Conservation (phyloP, 2,797 vertebrate species). For the Halcyon chelicuti region DNA sequence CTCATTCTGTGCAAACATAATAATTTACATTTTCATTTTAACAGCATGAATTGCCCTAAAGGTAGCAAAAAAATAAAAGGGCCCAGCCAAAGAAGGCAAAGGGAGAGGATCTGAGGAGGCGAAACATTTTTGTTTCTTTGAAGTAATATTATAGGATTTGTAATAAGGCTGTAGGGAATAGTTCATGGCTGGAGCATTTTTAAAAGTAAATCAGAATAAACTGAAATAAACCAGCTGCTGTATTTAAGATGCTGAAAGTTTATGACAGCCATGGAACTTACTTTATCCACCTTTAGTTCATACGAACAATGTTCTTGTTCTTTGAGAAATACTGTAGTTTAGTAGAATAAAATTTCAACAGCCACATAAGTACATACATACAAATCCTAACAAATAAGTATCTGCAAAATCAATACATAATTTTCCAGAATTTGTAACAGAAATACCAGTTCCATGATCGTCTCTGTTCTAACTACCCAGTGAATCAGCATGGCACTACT, state of each 20-base stretch:
- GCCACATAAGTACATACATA: not conserved
- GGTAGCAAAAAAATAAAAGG: conserved; percentile 76
- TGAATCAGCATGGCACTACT: conserved; percentile 16
- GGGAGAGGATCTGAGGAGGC: conserved; percentile 76
- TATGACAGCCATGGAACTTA: conserved; percentile 60
- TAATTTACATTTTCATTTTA: conserved; percentile 83
- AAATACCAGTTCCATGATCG: not conserved
- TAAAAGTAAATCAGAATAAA: conserved; percentile 78
- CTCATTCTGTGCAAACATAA: conserved; percentile 80
- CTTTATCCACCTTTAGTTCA: conserved; percentile 38
- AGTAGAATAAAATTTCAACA: conserved; percentile 23
- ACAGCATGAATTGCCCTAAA: conserved; percentile 76
- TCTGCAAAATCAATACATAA: not conserved
- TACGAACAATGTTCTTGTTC: not conserved
- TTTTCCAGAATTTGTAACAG: not conserved
- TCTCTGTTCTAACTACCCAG: not conserved
- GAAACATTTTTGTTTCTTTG: conserved; percentile 81
- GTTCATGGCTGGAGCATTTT: conserved; percentile 72
- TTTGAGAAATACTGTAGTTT: not conserved
- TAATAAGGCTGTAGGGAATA: conserved; percentile 80
- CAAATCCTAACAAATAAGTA: not conserved
- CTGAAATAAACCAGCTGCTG: conserved; percentile 80
- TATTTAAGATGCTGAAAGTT: conserved; percentile 70
- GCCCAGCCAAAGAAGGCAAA: conserved; percentile 67
- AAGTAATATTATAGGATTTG: conserved; percentile 81